Evolutionary conservation across 2,797 vertebrate species (phyloP).

Genomic region (Odontamblyopus lacepedii): DNA sequence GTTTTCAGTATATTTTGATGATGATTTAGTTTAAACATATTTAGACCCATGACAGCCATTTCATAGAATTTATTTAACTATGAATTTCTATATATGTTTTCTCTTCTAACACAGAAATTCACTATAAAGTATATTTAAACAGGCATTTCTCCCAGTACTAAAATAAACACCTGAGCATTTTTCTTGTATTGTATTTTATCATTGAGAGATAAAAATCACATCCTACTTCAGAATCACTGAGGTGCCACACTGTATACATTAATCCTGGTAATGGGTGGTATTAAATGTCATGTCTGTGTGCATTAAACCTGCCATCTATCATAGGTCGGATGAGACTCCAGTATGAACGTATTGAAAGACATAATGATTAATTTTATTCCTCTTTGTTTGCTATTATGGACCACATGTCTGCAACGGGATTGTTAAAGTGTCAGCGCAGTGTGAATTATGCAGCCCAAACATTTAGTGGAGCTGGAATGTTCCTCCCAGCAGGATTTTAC

Average conservation of each 20-base stretch:
- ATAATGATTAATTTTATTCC: neutral
- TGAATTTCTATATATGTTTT: too few relatives aligned
- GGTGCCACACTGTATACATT: neutral
- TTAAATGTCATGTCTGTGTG: neutral
- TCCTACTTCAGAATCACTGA: neutral
- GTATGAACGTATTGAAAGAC: neutral
- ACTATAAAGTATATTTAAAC: neutral
- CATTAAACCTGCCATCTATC: neutral
- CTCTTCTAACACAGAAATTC: too few relatives aligned
- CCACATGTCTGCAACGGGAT: conserved; percentile 16
- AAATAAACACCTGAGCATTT: neutral
- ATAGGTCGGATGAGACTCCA: neutral
- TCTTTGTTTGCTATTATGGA: conserved; percentile 26
- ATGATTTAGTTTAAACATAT: too few relatives aligned
- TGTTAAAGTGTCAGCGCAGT: conserved; percentile 36
- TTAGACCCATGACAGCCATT: too few relatives aligned
- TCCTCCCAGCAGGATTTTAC: conserved; percentile 38
- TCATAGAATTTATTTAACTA: too few relatives aligned
- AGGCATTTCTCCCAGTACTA: neutral
- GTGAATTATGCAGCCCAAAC: conserved; percentile 37
- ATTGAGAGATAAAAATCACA: neutral
- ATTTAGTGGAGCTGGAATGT: conserved; percentile 46
- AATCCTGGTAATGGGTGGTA: conserved; percentile 2
- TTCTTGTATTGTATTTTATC: neutral
- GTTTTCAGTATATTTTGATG: too few relatives aligned